phyloP scores from a whole-genome alignment of 2,113 vertebrate genomes.

The Grantiella picta region DNA sequence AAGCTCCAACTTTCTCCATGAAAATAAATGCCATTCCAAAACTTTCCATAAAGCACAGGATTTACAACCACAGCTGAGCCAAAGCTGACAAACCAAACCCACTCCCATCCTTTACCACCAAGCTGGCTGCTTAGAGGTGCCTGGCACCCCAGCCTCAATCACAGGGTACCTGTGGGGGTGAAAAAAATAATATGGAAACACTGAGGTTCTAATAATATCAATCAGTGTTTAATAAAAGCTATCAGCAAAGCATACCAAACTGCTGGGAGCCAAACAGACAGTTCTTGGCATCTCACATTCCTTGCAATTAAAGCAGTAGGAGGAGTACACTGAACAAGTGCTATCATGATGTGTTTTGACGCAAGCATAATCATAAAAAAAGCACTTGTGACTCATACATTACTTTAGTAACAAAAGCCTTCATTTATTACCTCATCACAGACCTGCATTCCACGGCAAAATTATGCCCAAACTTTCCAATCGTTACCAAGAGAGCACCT shows the following conservation, averaged over 20 bases:
- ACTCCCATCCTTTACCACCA: not conserved
- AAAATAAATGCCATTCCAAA: not conserved
- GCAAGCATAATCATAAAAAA: constrained; percentile 20
- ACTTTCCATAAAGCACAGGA: not conserved
- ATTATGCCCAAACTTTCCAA: not conserved
- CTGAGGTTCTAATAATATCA: not conserved
- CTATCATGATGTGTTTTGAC: constrained; percentile 38
- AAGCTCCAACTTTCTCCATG: not conserved
- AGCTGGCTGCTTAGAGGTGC: not conserved
- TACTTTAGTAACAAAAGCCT: constrained; percentile 20
- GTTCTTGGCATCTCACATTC: not conserved
- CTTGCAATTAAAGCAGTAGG: not conserved
- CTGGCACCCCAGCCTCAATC: not conserved
- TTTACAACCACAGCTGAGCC: not conserved
- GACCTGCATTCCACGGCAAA: not conserved
- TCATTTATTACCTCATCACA: constrained; percentile 30
- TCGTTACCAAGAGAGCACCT: not conserved
- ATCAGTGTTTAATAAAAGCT: not conserved
- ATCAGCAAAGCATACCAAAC: not conserved
- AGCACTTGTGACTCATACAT: constrained; percentile 1
- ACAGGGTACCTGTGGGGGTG: not conserved
- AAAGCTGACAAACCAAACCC: not conserved
- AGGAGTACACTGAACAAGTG: constrained; percentile 24
- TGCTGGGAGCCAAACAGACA: not conserved
- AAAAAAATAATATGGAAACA: not conserved